Percentiles rank a stretch among this genome's conserved stretches.
Evolutionary conservation across 2,113 vertebrate species (phyloP).

Genomic region (Coryphaenoides rupestris): DNA sequence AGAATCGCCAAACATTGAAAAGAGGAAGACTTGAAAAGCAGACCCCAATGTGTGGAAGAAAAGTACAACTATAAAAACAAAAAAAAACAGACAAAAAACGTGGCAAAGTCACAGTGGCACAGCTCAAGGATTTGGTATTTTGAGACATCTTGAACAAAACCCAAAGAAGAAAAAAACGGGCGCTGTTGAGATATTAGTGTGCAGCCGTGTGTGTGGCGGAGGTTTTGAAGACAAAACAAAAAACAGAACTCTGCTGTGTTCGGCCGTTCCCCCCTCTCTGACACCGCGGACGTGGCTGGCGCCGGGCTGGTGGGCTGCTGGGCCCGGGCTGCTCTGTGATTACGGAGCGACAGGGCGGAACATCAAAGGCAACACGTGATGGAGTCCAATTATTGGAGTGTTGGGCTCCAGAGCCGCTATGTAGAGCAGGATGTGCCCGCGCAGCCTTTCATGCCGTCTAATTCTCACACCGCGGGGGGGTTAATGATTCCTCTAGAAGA

Average conservation of each 20-base stretch:
- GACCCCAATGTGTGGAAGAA: too few species aligned
- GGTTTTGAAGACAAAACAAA: background rate
- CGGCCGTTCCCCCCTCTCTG: constrained; percentile 23
- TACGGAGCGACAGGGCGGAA: constrained; percentile 56
- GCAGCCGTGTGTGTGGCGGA: background rate
- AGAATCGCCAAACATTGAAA: too few species aligned
- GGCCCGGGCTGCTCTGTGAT: constrained; percentile 54
- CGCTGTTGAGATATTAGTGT: background rate
- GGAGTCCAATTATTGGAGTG: constrained; percentile 64
- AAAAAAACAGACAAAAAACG: too few species aligned
- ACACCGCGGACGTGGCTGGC: constrained; percentile 46
- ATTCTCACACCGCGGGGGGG: constrained; percentile 55
- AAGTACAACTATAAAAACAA: too few species aligned
- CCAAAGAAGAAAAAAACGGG: too few species aligned
- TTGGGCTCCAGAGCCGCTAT: constrained; percentile 60
- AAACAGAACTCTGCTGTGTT: constrained; percentile 45
- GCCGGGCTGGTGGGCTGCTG: constrained; percentile 26
- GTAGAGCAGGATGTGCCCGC: constrained; percentile 53
- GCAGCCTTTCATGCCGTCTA: constrained; percentile 57
- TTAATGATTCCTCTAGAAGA: constrained; percentile 44
- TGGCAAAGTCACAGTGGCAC: too few species aligned
- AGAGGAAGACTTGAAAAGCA: too few species aligned
- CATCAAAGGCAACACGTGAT: constrained; percentile 50
- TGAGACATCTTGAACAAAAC: too few species aligned
- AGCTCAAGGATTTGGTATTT: too few species aligned